Conservation (phyloP, 1,140 invertebrate genomes). For the Propsilocerus akamusi region DNA sequence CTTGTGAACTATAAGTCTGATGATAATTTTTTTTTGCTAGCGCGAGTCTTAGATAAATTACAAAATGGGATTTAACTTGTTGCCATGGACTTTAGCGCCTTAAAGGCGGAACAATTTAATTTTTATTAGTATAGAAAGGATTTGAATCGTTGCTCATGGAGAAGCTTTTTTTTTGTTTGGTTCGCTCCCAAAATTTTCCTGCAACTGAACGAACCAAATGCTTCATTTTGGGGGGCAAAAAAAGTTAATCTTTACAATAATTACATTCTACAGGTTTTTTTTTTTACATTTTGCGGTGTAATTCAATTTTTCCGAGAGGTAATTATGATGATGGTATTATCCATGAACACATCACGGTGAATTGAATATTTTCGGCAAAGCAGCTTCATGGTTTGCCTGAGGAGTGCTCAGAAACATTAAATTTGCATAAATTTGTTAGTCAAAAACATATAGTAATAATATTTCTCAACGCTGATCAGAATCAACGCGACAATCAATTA, state of each 20-base stretch:
- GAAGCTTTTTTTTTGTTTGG: not conserved
- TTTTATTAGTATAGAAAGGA: not conserved
- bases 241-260: not conserved
- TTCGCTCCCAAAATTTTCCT: not conserved
- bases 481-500: not conserved
- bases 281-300: not conserved
- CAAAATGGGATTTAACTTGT: not conserved
- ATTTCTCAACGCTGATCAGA: not conserved
- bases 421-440: conserved; percentile 1
- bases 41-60: not conserved
- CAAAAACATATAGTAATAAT: not conserved
- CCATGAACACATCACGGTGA: not conserved
- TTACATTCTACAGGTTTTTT: not conserved
- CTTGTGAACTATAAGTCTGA: too few species aligned
- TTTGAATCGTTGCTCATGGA: not conserved
- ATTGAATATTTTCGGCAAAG: not conserved
- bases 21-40: not conserved
- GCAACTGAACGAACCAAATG: not conserved
- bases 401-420: not conserved
- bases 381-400: not conserved
- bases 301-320: not conserved
- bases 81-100: not conserved
- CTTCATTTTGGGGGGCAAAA: not conserved
- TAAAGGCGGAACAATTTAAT: not conserved
- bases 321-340: not conserved